Base-by-base conservation (phyloP, 1,140 invertebrate genomes). In the Condylostylus longicornis region DNA sequence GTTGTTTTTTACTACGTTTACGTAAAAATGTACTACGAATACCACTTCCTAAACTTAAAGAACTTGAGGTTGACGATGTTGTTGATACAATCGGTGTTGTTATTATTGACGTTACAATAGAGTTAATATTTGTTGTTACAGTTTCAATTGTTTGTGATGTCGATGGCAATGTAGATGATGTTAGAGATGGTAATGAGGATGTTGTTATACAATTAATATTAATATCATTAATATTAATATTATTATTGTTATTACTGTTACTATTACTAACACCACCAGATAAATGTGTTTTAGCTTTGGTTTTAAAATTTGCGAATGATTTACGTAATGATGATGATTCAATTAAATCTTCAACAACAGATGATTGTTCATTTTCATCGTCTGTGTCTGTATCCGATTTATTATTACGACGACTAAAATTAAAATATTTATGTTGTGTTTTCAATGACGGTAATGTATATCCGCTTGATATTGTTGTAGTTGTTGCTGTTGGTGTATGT, bases 271-370 rank as follows among this genome's bases (percentile, higher is more conserved):
- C 9, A 27, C 10, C 14, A 10, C 10, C 10, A 45, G 53, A 4
- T 46, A 45, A 9, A 32, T 57, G 54, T 32, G 54, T 42, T 48
- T 57, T 58, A 0, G 57, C 54, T 42, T 57, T 57, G 15, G 54
- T 57, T 27, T 51, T 51, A 13, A 58, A 51, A 45, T 58, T 48
- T 4, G 54, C 54, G 18, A 58, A 19, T 12, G 54, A 54, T 2
- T 52, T 49, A 2, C 52, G 45, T 31, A 58, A 38, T 0, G 52
- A 44, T 0, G 54, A 58, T 6, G 49, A 46, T 27, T 58, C 54
- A 1, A 28, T n/a, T n/a, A n/a, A n/a, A n/a, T n/a, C 35, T 7
- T 40, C 38, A 21, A 35, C 36, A 15, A 38, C 42, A 2, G 35
- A 20, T 18, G 37, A 22, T 34, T 44, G 31, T 28, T 57, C 54